Evolutionary conservation across 2,113 vertebrate genomes (phyloP).

Genomic region (Eulemur rufifrons): DNA sequence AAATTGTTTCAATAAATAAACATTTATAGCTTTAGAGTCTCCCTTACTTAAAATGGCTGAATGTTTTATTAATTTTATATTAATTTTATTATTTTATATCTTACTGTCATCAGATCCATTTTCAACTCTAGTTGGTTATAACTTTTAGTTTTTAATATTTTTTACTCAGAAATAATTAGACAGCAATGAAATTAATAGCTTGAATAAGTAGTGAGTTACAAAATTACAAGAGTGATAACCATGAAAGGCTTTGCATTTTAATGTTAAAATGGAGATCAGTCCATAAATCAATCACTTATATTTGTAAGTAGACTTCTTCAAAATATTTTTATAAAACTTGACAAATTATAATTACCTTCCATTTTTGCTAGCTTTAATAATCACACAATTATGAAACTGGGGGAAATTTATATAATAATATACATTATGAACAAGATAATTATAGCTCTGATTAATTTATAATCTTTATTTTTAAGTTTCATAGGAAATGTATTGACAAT

Average conservation of each 20-base stretch:
- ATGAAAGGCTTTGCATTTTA: background rate
- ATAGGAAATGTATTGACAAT: constrained; percentile 83
- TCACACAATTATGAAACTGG: background rate
- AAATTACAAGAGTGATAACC: background rate
- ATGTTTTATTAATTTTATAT: background rate
- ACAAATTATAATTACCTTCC: background rate
- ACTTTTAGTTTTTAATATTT: background rate
- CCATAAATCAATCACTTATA: background rate
- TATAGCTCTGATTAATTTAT: constrained; percentile 18
- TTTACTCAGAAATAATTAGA: constrained; percentile 32
- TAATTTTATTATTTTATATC: background rate
- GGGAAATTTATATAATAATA: background rate
- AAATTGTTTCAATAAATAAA: background rate
- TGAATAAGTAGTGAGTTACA: background rate
- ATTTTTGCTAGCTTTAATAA: constrained; percentile 6
- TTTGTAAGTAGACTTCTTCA: background rate
- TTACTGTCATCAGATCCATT: background rate
- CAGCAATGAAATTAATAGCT: background rate
- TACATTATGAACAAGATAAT: background rate
- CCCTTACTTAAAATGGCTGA: background rate
- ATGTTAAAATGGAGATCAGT: background rate
- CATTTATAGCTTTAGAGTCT: background rate
- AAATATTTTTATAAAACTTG: constrained; percentile 36
- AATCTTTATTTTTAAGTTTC: constrained; percentile 81
- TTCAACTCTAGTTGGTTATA: background rate